phyloP scores from a whole-genome alignment of 2,797 vertebrate species.

The Myotis planiceps region DNA sequence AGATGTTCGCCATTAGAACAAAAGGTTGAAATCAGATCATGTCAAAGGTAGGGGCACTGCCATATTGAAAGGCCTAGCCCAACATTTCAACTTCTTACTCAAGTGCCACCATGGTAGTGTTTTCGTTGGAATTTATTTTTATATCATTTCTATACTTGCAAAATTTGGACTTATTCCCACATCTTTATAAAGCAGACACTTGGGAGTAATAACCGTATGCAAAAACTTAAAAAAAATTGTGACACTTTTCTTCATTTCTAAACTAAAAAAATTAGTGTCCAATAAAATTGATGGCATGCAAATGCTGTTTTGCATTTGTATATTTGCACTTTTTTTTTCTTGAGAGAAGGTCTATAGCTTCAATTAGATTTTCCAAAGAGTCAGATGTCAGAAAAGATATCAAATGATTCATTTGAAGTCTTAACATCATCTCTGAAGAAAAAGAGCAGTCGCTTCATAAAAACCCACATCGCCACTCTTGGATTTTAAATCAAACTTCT shows the following conservation, averaged over 20 bases:
- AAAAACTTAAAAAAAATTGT: background rate
- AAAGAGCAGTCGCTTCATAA: background rate
- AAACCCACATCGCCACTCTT: background rate
- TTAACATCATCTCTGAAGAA: slow-evolving; percentile 29
- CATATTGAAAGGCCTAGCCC: background rate
- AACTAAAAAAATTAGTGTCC: background rate
- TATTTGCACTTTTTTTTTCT: background rate
- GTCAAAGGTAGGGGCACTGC: background rate
- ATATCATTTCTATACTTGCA: background rate
- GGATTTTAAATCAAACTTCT: background rate
- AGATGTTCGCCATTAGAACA: background rate
- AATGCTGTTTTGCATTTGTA: background rate
- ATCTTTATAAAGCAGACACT: background rate
- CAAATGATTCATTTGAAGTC: background rate
- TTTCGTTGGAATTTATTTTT: background rate
- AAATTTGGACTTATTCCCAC: background rate
- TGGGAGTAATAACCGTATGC: background rate
- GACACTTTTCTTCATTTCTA: background rate
- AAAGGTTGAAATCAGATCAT: background rate
- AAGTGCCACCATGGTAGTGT: background rate
- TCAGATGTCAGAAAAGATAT: background rate
- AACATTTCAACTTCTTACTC: background rate
- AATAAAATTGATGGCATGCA: background rate
- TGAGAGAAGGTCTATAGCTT: background rate
- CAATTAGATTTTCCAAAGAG: background rate